These are phyloP conservation scores for Germaria angustata DNA, from an alignment of 2,888 invertebrate species.

Conservation along the genomic window DNA sequence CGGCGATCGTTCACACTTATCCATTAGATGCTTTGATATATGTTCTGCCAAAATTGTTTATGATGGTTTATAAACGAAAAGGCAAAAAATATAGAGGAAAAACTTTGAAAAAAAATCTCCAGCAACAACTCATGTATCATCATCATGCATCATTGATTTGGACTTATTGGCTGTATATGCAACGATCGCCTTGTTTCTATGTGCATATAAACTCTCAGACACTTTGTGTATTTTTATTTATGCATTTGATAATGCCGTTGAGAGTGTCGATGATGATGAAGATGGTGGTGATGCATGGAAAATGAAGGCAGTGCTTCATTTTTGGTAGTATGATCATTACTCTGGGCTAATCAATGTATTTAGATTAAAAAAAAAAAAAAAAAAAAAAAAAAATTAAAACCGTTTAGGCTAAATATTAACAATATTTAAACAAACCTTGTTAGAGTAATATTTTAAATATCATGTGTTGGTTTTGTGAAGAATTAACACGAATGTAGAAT, in stretches of 20 bases:
- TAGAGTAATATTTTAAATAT: not conserved
- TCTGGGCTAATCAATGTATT: constrained; percentile 16
- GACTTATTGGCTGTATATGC: constrained; percentile 58
- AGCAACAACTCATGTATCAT: constrained; percentile 61
- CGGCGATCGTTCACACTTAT: constrained; percentile 62
- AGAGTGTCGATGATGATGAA: constrained; percentile 14
- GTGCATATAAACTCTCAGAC: constrained; percentile 41
- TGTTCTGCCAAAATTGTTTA: constrained; percentile 67
- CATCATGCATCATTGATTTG: constrained; percentile 62
- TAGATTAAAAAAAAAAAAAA: too few species aligned
- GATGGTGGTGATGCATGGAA: constrained; percentile 41
- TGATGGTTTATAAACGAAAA: constrained; percentile 62
- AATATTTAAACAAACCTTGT: not conserved
- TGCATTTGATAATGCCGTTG: constrained; percentile 28
- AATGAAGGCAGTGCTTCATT: constrained; percentile 20
- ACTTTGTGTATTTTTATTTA: constrained; percentile 10
- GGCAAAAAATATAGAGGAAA: not conserved
- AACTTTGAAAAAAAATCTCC: not conserved
- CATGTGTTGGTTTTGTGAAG: not conserved
- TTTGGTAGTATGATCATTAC: constrained; percentile 20
- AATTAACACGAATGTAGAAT: not conserved
- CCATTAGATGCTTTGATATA: constrained; percentile 69
- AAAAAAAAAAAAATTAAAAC: constrained; percentile 10
- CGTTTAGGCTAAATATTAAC: constrained; percentile 18
- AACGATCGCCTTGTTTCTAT: constrained; percentile 44